These are phyloP conservation scores for Sapajus apella DNA, from an alignment of 2,113 vertebrate genomes.

Conservation along the genomic window DNA sequence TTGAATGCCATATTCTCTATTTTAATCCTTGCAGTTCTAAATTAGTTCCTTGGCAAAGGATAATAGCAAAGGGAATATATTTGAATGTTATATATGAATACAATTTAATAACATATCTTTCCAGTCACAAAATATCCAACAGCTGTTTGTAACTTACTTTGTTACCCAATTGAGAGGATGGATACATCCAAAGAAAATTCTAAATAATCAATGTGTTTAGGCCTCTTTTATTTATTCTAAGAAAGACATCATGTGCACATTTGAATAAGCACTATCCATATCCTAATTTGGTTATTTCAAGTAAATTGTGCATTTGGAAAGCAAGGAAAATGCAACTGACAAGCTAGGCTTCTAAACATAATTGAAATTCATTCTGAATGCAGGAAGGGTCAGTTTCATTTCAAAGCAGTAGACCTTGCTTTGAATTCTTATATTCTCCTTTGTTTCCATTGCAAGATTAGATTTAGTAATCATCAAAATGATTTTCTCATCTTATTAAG, in stretches of 20 bases:
- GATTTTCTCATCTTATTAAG: constrained; percentile 22
- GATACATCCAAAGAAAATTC: neutral
- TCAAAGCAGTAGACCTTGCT: constrained; percentile 56
- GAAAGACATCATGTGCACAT: constrained; percentile 61
- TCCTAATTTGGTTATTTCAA: constrained; percentile 68
- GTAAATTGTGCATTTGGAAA: constrained; percentile 66
- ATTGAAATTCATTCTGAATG: constrained; percentile 71
- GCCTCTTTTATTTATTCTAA: constrained; percentile 59
- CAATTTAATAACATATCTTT: constrained; percentile 42
- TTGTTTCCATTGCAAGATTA: constrained; percentile 50
- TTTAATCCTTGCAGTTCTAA: constrained; percentile 46
- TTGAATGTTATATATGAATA: constrained; percentile 37
- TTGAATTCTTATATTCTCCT: constrained; percentile 51
- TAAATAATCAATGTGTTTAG: constrained; percentile 54
- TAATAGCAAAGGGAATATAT: constrained; percentile 32
- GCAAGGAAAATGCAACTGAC: constrained; percentile 68
- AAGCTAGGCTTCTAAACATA: constrained; percentile 43
- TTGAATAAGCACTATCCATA: constrained; percentile 56
- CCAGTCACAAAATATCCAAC: constrained; percentile 40
- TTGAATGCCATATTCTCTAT: constrained; percentile 38
- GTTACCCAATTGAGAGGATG: constrained; percentile 31
- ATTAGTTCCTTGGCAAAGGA: constrained; percentile 49
- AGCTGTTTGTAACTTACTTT: constrained; percentile 51
- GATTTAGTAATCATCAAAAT: constrained; percentile 33
- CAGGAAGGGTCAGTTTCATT: constrained; percentile 57